Base-by-base conservation (phyloP, 2,113 vertebrate genomes). In the Sisor rabdophorus region DNA sequence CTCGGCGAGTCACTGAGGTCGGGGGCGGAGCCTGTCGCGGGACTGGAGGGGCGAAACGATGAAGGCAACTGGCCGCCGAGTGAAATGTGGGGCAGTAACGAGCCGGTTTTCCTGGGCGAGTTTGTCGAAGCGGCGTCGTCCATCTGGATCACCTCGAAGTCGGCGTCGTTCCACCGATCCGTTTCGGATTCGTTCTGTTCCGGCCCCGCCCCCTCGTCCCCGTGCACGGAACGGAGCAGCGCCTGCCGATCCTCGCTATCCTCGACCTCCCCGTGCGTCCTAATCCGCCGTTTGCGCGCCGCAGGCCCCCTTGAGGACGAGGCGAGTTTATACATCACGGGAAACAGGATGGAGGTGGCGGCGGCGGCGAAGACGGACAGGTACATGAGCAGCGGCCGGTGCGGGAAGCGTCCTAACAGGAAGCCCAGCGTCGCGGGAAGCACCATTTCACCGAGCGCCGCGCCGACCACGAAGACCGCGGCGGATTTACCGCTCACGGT, bases 91-190 rank as follows among this genome's bases (percentile, higher is more conserved):
- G 73, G 72, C 63, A 64, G 79, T 3, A 76, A 78, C 72, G 13
- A 28, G 70, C 80, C 81, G 0, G 81, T 83, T 75, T 88, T 87
- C 3, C 24, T 63, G 26, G 87, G 87, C 15, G 91, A 93, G 76
- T 63, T 89, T 36, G 84, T 82, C 26, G 86, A 80, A 61, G 80
- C 84, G 0, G 85, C 71, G n/a, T 92, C 91, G 1, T 93, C 92
- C 93, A 95, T 96, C 84, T 98, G 95, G 19, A 94, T 91, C 0
- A 94, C 89, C 87, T 96, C 95, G 85, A 95, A 95, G 87, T 96
- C 93, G 3, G 92, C 90, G 44, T 95, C 91, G 0, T 95, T 96
- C 93, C 92, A 94, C 71, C 88, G 88, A 61, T 93, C 91, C 0
- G 85, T 89, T 60, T 91, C 89, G 0, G 85, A 83, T 32, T 90